A percentile compares a stretch with the other conserved stretches of the same genome.
These are phyloP conservation scores for Saccostrea glomerata DNA, from an alignment of 1,140 invertebrate species.

Conservation along the genomic window DNA sequence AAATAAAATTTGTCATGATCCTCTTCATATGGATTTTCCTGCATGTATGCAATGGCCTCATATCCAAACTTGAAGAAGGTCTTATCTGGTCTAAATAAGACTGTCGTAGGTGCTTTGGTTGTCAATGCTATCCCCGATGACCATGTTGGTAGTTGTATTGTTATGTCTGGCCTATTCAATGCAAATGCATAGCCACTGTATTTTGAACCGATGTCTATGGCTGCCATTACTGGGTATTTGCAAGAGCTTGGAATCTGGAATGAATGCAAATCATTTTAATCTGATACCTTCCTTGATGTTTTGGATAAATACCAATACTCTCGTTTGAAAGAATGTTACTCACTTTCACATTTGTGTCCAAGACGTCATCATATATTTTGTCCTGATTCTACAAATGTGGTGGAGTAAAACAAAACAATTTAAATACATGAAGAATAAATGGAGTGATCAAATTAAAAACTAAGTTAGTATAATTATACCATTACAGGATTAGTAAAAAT, in stretches of 20 bases:
- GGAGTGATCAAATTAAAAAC: too few relatives aligned
- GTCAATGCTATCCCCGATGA: neutral
- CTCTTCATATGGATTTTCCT: neutral
- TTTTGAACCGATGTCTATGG: conserved; percentile 41
- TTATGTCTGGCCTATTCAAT: neutral
- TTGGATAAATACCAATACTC: neutral
- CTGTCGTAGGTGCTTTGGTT: conserved; percentile 27
- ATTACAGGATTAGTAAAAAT: too few relatives aligned
- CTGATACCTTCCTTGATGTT: neutral
- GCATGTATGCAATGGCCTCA: neutral
- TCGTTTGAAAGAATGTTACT: neutral
- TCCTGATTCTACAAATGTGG: neutral
- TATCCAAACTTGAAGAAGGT: conserved; percentile 39
- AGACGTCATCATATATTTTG: neutral
- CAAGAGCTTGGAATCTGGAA: neutral
- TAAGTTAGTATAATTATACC: too few relatives aligned
- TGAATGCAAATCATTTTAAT: neutral
- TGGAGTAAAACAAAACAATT: too few relatives aligned
- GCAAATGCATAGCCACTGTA: conserved; percentile 24
- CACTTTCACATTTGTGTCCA: neutral
- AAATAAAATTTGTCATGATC: conserved; percentile 35
- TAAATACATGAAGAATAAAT: too few relatives aligned
- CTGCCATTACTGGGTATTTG: neutral
- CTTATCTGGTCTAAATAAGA: conserved; percentile 29
- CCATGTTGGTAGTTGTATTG: neutral